Percentiles rank a stretch among this genome's conserved stretches.
Conservation (phyloP, 2,888 invertebrate genomes). For the Orthosia gracilis region DNA sequence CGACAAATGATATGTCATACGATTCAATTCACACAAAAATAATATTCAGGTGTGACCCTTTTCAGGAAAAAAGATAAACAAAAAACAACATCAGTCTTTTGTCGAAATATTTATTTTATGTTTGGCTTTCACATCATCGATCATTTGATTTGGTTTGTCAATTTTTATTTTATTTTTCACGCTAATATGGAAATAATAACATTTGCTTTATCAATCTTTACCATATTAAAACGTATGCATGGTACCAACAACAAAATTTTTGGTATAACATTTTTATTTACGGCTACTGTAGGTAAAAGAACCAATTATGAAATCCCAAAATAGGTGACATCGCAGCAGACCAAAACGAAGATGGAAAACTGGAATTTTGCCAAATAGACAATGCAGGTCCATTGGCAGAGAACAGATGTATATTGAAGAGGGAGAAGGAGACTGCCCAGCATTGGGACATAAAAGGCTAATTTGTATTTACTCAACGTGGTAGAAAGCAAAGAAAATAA, state of each 20-base stretch:
- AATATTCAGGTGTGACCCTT: constrained; percentile 30
- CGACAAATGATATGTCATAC: constrained; percentile 46
- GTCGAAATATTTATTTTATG: constrained; percentile 11
- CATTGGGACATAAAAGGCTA: background rate
- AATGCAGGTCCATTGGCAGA: background rate
- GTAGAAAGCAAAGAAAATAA: background rate
- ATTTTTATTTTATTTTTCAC: constrained; percentile 9
- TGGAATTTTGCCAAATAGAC: too few species aligned
- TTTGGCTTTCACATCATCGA: constrained; percentile 26
- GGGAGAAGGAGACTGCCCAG: background rate
- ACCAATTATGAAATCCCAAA: background rate
- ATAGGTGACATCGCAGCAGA: background rate
- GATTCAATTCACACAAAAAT: constrained; percentile 39
- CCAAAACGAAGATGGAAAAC: background rate
- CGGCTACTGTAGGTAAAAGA: background rate
- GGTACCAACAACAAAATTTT: background rate
- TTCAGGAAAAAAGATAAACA: constrained; percentile 13
- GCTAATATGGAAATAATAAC: background rate
- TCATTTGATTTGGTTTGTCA: constrained; percentile 24
- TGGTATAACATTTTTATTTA: background rate
- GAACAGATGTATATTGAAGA: background rate
- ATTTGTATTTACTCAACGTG: background rate
- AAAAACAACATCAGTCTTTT: constrained; percentile 19
- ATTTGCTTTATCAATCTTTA: background rate
- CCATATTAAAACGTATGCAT: background rate